Evolutionary conservation across 2,797 vertebrate genomes (phyloP), one percentile per base, ranked within the genome.

Genomic region (Phataginus tricuspis): DNA sequence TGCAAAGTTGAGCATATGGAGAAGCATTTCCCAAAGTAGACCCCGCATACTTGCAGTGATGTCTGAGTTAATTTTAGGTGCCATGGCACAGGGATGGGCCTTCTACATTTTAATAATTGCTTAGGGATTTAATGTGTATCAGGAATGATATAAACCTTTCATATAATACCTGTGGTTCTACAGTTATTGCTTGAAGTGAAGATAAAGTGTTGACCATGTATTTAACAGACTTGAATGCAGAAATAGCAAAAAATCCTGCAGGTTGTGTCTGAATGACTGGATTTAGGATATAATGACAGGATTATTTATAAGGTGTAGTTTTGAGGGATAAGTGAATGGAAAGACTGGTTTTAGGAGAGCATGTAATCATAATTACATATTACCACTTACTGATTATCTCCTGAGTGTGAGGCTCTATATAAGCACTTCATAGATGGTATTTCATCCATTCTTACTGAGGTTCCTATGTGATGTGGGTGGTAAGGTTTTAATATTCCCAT

Each of bases 1-100:
- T 78, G 92, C 64, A 78, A 64, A 95, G 63, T 86, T 39, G 63
- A 96, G 42, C 96, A 95, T 96, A 84, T 94, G 97, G 91, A 86
- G 61, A 69, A 95, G 51, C 85, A 80, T 69, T 94, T 91, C 87
- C 61, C 92, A 95, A 85, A 96, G 87, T 64, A 94, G 90, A 93
- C n/a, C 29, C 31, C 87, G 91, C 11, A 15, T 27, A 53, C 84
- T 93, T 92, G 66, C 55, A 71, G 86, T 39, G 80, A 93, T 80
- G 90, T 61, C 49, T 49, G 75, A 96, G 71, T 91, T 97, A 80
- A 80, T 93, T 93, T 90, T 85, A 87, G 80, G 42, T 74, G 45
- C 42, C 91, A 1, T 51, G 12, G 68, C 69, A 91, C 25, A 64
- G 77, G 59, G 94, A 79, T 71, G 69, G 49, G 64, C n/a, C 51